Evolutionary conservation across 2,888 invertebrate species (phyloP).

Genomic region (Hylaea fasciaria): DNA sequence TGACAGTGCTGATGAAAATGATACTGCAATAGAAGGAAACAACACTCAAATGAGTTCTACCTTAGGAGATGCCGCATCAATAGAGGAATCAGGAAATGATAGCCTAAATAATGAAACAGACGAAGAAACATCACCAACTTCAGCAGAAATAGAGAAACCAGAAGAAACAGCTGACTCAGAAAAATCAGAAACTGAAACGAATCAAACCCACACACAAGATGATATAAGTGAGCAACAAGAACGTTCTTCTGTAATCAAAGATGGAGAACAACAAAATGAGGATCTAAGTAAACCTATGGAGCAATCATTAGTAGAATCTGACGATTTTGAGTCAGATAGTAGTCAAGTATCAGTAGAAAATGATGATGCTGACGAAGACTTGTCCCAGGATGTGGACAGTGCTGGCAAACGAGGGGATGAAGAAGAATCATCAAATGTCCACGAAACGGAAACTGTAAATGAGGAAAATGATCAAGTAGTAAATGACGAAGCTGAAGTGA

Average conservation of each 20-base stretch:
- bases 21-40: neutral
- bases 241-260: constrained; percentile 5
- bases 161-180: no score
- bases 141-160: neutral
- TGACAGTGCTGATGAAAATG: constrained; percentile 6
- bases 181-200: no score
- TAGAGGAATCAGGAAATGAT: constrained; percentile 1
- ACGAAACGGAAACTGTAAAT: neutral
- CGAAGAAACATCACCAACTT: neutral
- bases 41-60: neutral
- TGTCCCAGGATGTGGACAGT: neutral
- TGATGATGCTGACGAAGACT: neutral
- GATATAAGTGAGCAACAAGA: neutral
- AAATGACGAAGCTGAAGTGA: neutral
- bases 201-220: no score
- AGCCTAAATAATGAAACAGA: neutral
- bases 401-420: neutral
- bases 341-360: neutral
- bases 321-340: neutral
- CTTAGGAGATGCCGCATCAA: neutral
- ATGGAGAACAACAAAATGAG: constrained; percentile 7
- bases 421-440: neutral
- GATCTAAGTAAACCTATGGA: neutral
- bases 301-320: neutral
- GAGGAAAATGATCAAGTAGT: neutral